These are phyloP conservation scores for Epinephelus fuscoguttatus DNA, from an alignment of 2,113 vertebrate species.

Conservation along the genomic window DNA sequence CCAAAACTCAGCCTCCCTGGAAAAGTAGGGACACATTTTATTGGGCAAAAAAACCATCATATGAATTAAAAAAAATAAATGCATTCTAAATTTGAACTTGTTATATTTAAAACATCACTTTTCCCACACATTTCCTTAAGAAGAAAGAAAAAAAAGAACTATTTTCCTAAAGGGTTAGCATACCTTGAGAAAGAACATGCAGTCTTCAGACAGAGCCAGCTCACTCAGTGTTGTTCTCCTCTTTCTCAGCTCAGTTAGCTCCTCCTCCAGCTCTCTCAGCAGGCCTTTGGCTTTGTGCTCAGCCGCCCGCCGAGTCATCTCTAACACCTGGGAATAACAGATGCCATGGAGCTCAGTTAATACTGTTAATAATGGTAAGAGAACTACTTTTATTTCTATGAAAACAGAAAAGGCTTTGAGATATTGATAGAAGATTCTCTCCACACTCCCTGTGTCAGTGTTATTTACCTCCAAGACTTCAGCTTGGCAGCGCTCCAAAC, in stretches of 20 bases:
- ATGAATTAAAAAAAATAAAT: too few species aligned
- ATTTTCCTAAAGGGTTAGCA: too few species aligned
- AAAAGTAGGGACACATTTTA: too few species aligned
- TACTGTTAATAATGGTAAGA: not conserved
- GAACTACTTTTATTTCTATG: not conserved
- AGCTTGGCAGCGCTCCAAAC: slow-evolving; percentile 74
- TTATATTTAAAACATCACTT: too few species aligned
- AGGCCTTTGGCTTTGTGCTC: slow-evolving; percentile 72
- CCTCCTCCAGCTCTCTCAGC: slow-evolving; percentile 77
- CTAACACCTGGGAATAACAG: slow-evolving; percentile 57
- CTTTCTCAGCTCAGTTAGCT: slow-evolving; percentile 74
- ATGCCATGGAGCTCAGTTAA: not conserved
- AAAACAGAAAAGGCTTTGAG: not conserved
- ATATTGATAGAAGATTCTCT: not conserved
- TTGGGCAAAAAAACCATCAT: too few species aligned
- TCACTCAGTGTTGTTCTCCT: slow-evolving; percentile 63
- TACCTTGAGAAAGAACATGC: slow-evolving; percentile 77
- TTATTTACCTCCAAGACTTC: slow-evolving; percentile 73
- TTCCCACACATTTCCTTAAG: too few species aligned
- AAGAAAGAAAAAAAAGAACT: too few species aligned
- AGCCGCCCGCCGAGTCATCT: slow-evolving; percentile 52
- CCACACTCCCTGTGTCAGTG: not conserved
- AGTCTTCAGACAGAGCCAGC: slow-evolving; percentile 74
- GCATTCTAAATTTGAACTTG: too few species aligned
- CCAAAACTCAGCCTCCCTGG: too few species aligned